phyloP scores from a whole-genome alignment of 1,140 invertebrate species.

The Conus betulinus region DNA sequence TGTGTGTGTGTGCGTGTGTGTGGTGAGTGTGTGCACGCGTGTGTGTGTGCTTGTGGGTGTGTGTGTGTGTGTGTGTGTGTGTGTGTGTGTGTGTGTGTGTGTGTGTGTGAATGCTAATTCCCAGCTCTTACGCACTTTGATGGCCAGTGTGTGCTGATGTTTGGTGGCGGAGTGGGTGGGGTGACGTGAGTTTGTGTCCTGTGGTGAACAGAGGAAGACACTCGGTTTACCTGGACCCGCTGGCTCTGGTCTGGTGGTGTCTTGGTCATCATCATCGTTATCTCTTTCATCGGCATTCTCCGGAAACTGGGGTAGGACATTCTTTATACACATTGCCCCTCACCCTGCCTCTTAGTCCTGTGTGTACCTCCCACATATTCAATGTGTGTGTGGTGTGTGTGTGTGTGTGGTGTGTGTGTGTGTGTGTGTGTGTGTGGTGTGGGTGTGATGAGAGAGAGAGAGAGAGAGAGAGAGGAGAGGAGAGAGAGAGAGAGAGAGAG shows the following conservation, averaged over 20 bases:
- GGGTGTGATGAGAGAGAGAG: no score
- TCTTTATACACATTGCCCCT: no score
- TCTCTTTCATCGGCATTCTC: not conserved
- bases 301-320: not conserved
- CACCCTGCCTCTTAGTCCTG: no score
- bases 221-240: not conserved
- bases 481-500: no score
- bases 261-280: not conserved
- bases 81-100: no score
- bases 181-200: not conserved
- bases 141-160: not conserved
- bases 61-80: no score
- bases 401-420: not conserved
- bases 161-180: not conserved
- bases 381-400: not conserved
- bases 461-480: no score
- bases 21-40: no score
- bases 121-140: not conserved
- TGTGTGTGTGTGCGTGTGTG: no score
- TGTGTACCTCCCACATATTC: no score
- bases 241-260: not conserved
- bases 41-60: no score
- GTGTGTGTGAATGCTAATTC: not conserved
- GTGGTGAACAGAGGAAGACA: not conserved
- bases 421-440: constrained; percentile 7